Evolutionary conservation across 2,888 invertebrate genomes (phyloP), one percentile per base, ranked within the genome.

Genomic region (Pyralis farinalis): DNA sequence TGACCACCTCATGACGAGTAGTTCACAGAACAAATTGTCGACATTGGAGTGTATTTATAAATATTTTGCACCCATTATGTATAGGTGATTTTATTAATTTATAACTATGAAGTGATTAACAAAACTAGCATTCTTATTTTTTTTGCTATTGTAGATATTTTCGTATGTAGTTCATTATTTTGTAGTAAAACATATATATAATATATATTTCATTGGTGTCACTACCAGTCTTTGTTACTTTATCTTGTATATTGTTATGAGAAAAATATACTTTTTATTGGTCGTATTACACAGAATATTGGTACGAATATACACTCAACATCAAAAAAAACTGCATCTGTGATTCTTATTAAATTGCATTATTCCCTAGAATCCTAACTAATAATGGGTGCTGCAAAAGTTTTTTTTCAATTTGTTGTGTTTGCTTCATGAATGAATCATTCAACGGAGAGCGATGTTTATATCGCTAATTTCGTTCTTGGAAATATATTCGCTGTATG

Each of bases 211-310:
- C 59, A 58, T 77, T n/a, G 1, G 7, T 7, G 8, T 25, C n/a
- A n/a, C 59, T 46, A 67, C 58, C 56, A 50, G 54, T 63, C 55
- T 73, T 67, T 69, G 71, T 76, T 77, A 69, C 55, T 49, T 52
- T 59, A 58, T 63, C 60, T 63, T 76, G 70, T 74, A 75, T 72
- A 71, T 79, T 79, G 71, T 77, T 75, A 78, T 75, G 68, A 79
- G 71, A 68, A 75, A 67, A 60, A 51, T 69, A 61, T 62, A 52
- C 54, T 65, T 73, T 72, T 71, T 59, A 62, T 63, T 64, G 52
- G 61, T 71, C 64, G 63, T 68, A 69, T 67, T 77, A 69, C 72
- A 77, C 65, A 76, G 43, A n/a, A n/a, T n/a, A 76, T 70, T 77
- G 71, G 71, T 80, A 76, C 62, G 63, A 67, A 71, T 57, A 63